phyloP scores from a whole-genome alignment of 2,113 vertebrate species.

The Rhinolophus sinicus region DNA sequence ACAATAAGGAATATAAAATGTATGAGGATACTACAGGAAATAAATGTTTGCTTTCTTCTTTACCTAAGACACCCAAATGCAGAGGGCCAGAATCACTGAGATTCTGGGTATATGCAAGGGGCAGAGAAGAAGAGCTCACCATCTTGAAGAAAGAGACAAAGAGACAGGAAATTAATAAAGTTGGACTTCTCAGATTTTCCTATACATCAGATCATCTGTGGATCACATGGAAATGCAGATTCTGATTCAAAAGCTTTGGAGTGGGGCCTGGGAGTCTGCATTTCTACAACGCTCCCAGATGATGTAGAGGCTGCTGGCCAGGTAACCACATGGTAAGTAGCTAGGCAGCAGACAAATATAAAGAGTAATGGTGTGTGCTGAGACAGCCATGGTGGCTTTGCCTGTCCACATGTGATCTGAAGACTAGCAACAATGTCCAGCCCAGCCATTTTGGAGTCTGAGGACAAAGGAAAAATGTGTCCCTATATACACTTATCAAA shows the following conservation, averaged over 20 bases:
- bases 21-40: neutral
- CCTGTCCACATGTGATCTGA: neutral
- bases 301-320: accelerated
- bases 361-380: neutral
- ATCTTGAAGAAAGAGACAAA: neutral
- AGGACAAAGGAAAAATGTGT: neutral
- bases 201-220: neutral
- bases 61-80: neutral
- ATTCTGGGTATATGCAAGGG: neutral
- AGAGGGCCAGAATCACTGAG: neutral
- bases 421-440: accelerated
- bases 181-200: neutral
- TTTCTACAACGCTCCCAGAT: neutral
- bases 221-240: neutral
- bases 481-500: neutral
- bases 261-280: neutral
- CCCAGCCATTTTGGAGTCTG: neutral
- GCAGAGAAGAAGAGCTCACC: neutral
- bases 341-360: accelerated
- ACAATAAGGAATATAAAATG: slow-evolving; percentile 27
- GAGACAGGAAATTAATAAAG: neutral
- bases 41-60: slow-evolving; percentile 36
- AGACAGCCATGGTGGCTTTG: neutral
- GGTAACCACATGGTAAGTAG: accelerated
- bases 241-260: neutral